These are phyloP conservation scores for Aspidapion aeneum DNA, from an alignment of 2,888 invertebrate species.

Conservation along the genomic window DNA sequence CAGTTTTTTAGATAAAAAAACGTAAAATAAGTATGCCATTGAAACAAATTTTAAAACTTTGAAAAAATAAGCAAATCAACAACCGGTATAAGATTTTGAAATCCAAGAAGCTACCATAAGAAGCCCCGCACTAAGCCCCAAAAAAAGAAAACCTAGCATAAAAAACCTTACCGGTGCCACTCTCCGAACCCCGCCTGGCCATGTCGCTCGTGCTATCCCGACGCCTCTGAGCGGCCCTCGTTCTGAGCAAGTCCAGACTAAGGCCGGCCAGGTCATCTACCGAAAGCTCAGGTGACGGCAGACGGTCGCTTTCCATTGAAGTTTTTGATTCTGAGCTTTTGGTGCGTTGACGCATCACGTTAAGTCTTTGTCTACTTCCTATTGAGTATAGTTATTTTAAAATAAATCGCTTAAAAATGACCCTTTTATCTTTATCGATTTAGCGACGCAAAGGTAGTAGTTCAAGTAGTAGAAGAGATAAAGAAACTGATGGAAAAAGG, in stretches of 20 bases:
- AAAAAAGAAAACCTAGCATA: no score
- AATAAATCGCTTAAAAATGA: background rate
- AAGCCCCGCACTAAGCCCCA: no score
- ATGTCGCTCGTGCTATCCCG: conserved; percentile 47
- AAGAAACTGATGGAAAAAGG: no score
- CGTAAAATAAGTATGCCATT: no score
- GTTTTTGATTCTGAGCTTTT: conserved; percentile 56
- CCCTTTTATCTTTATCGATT: no score
- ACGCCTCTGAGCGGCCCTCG: conserved; percentile 39
- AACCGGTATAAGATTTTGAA: no score
- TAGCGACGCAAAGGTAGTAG: no score
- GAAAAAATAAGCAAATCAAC: no score
- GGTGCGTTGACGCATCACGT: conserved; percentile 47
- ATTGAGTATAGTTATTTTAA: conserved; percentile 2
- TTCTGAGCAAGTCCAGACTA: conserved; percentile 42
- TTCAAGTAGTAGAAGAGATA: no score
- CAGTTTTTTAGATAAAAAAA: no score
- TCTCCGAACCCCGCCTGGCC: conserved; percentile 52
- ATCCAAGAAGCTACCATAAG: no score
- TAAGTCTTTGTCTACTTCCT: conserved; percentile 38
- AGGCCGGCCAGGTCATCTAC: conserved; percentile 43
- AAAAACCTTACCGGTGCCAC: conserved; percentile 44
- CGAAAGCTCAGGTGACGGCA: conserved; percentile 36
- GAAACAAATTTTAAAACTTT: no score
- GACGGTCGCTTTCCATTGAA: conserved; percentile 40